These are phyloP conservation scores for Amia ocellicauda DNA, from an alignment of 2,113 vertebrate species.

Conservation along the genomic window DNA sequence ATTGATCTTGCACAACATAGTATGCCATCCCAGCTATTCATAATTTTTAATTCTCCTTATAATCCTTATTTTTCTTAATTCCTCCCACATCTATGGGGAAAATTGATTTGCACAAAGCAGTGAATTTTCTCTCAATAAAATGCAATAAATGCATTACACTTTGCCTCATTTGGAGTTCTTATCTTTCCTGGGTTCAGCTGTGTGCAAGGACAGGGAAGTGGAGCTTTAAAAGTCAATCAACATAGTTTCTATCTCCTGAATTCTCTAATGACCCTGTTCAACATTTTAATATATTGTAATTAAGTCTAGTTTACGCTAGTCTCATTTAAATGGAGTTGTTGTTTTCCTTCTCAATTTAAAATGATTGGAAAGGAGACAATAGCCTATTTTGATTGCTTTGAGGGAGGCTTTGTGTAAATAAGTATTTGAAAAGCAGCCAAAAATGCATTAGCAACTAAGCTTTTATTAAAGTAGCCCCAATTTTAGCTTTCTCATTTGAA, in stretches of 20 bases:
- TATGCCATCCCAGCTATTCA: not conserved
- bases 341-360: constrained; percentile 6
- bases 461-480: not conserved
- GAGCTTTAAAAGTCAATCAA: not conserved
- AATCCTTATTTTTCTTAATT: not conserved
- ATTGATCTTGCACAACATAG: not conserved
- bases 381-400: constrained; percentile 1
- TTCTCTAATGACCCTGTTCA: constrained; percentile 2
- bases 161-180: not conserved
- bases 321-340: not conserved
- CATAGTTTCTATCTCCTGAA: not conserved
- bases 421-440: constrained; percentile 1
- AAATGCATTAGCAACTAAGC: not conserved
- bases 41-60: not conserved
- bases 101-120: not conserved
- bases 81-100: not conserved
- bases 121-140: not conserved
- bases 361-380: not conserved
- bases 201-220: not conserved
- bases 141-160: too few species aligned
- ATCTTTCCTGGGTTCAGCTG: not conserved
- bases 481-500: constrained; percentile 1
- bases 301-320: not conserved
- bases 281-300: constrained; percentile 14
- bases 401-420: constrained; percentile 9